Evolutionary conservation across 37 sponge, comb jelly and placozoan species (phyloP), one percentile per base, ranked within the genome.

Genomic region (Lycopodina hypogea): DNA sequence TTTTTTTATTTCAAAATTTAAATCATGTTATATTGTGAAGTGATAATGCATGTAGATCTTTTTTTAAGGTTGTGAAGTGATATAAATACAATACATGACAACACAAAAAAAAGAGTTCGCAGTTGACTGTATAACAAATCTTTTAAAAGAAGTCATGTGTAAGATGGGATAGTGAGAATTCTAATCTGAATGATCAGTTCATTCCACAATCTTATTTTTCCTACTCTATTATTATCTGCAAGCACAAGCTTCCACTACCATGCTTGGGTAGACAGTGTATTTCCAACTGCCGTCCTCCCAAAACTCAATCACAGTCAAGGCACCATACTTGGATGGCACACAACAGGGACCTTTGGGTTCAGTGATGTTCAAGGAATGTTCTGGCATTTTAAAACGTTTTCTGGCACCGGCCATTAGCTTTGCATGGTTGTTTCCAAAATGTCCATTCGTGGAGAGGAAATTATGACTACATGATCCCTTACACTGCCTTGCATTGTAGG

Each of bases 211-310:
- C n/a, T n/a, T n/a, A n/a, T n/a, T n/a, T n/a, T n/a, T n/a, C n/a
- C n/a, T n/a, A n/a, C 4, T 6, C 12, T n/a, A 24, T 80, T 9
- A 26, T 68, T 56, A 88, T 67, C 89, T 83, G 59, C 89, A 88
- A 0, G 75, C 78, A 58, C 89, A 88, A 15, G 64, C 79, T 2
- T 39, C 42, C 52, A 88, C 89, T 56, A 51, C 26, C 79, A 88
- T 71, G 17, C 34, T 33, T 0, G 60, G 60, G 52, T 67, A 72
- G 4, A 74, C 45, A 4, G 29, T 57, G 15, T 55, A 42, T 21
- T 68, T 57, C 22, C 67, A 11, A 23, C 35, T 37, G 37, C 41
- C 69, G 4, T 17, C 73, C 33, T 7, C 68, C 29, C 30, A 23
- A 1, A 32, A 26, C 1, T 32, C 33, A 0, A 74, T 41, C 19